A percentile compares a stretch with the other conserved stretches of the same genome.
These are phyloP conservation scores for Sylvicola fuscatus DNA, from an alignment of 2,888 invertebrate genomes.

Conservation along the genomic window DNA sequence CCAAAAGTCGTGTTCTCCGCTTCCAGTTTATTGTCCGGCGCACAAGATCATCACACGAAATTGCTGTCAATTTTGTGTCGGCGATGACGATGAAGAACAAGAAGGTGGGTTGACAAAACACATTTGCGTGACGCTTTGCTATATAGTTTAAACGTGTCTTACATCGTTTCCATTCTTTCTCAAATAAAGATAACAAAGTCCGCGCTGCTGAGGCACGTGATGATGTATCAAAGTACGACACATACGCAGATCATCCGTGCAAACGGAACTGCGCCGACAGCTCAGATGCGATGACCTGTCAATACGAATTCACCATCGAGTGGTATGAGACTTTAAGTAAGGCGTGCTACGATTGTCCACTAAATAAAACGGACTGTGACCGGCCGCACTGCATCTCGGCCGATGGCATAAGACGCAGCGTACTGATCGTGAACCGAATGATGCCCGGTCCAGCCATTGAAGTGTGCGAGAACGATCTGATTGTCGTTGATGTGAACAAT, in stretches of 20 bases:
- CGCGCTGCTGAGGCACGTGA: slow-evolving; percentile 4
- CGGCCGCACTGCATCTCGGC: slow-evolving; percentile 64
- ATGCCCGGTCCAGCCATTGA: slow-evolving; percentile 75
- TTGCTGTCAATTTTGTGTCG: slow-evolving; percentile 18
- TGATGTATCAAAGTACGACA: slow-evolving; percentile 15
- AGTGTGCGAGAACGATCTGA: slow-evolving; percentile 68
- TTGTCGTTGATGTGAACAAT: slow-evolving; percentile 69
- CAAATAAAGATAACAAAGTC: not conserved
- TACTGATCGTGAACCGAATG: slow-evolving; percentile 64
- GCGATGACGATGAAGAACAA: too few relatives aligned
- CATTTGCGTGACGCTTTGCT: too few relatives aligned
- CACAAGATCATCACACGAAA: slow-evolving; percentile 14
- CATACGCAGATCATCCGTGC: slow-evolving; percentile 30
- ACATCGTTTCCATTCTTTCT: not conserved
- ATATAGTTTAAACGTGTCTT: too few relatives aligned
- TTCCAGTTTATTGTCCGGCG: slow-evolving; percentile 14
- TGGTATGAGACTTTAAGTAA: slow-evolving; percentile 75
- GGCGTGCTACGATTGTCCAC: slow-evolving; percentile 70
- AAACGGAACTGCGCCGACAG: slow-evolving; percentile 33
- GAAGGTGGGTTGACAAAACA: too few relatives aligned
- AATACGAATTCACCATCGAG: slow-evolving; percentile 40
- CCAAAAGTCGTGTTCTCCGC: slow-evolving; percentile 16
- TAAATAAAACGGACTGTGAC: slow-evolving; percentile 49
- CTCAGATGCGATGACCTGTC: slow-evolving; percentile 35
- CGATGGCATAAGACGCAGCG: slow-evolving; percentile 55